Evolutionary conservation across 1,140 invertebrate genomes (phyloP).

Genomic region (Drosophila kanapiae): DNA sequence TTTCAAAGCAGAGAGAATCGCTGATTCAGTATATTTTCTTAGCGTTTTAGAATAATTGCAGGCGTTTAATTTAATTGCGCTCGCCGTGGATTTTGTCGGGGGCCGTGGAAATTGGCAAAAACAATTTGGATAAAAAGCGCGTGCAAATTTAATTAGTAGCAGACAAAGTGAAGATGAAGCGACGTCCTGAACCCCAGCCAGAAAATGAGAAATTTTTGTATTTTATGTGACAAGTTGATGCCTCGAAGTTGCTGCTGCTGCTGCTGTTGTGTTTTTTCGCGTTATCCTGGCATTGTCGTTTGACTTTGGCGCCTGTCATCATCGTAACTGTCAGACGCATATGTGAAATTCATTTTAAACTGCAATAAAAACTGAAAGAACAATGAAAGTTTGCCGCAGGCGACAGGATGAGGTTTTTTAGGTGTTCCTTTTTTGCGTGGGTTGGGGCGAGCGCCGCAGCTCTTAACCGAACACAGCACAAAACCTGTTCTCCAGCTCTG

Average conservation of each 20-base stretch:
- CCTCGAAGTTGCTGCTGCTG: constrained; percentile 13
- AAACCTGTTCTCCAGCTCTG: constrained; percentile 20
- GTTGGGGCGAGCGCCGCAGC: constrained; percentile 3
- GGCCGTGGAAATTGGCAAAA: constrained; percentile 49
- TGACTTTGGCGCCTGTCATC: constrained; percentile 60
- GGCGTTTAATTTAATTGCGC: constrained; percentile 82
- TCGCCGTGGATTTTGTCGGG: constrained; percentile 56
- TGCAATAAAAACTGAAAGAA: constrained; percentile 75
- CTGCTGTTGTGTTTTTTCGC: neutral
- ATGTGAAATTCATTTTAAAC: constrained; percentile 78
- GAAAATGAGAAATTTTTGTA: constrained; percentile 40
- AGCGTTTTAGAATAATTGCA: constrained; percentile 80
- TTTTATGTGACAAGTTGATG: constrained; percentile 64
- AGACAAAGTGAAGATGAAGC: constrained; percentile 72
- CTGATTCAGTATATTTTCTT: constrained; percentile 65
- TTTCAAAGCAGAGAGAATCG: constrained; percentile 27
- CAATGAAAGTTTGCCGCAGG: constrained; percentile 60
- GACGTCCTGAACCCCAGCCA: constrained; percentile 10
- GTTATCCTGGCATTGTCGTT: constrained; percentile 10
- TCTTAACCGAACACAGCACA: constrained; percentile 49
- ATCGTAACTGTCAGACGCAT: constrained; percentile 67
- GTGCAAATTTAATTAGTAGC: constrained; percentile 76
- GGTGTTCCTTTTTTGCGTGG: neutral
- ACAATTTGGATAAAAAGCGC: constrained; percentile 69
- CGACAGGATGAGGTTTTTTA: neutral